Conservation (phyloP, 2,797 vertebrate genomes). For the Triplophysa bombifrons region DNA sequence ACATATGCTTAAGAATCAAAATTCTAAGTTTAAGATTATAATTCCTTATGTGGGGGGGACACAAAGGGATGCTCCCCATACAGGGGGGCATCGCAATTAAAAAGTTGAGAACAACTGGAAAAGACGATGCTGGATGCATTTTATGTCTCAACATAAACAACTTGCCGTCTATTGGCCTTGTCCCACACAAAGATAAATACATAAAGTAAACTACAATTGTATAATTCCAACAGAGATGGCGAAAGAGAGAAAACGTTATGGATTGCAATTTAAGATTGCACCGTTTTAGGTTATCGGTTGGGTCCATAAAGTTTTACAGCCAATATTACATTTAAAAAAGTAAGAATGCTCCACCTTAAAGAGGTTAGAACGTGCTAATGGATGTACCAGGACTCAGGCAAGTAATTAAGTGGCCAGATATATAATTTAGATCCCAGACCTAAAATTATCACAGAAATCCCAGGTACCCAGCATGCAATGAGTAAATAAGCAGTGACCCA, state of each 20-base stretch:
- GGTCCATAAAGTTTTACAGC: neutral
- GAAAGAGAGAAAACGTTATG: too few relatives aligned
- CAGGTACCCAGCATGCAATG: slow-evolving; percentile 22
- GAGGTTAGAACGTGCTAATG: slow-evolving; percentile 8
- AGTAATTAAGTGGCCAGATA: slow-evolving; percentile 46
- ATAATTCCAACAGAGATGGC: too few relatives aligned
- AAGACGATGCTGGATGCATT: neutral
- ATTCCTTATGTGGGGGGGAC: too few relatives aligned
- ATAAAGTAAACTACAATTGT: too few relatives aligned
- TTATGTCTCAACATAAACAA: neutral
- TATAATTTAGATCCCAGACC: slow-evolving; percentile 49
- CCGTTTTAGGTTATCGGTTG: too few relatives aligned
- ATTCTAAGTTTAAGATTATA: too few relatives aligned
- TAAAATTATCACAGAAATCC: slow-evolving; percentile 35
- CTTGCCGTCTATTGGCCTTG: neutral
- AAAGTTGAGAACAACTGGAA: too few relatives aligned
- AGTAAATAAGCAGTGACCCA: slow-evolving; percentile 45
- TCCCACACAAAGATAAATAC: too few relatives aligned
- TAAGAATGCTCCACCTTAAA: slow-evolving; percentile 1
- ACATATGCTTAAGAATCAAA: too few relatives aligned
- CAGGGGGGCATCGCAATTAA: too few relatives aligned
- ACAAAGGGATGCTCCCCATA: too few relatives aligned
- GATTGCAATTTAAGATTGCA: too few relatives aligned
- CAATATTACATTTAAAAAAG: neutral
- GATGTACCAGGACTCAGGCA: slow-evolving; percentile 22